Percentiles rank a stretch among this genome's conserved stretches.
Evolutionary conservation across 2,113 vertebrate species (phyloP).

Genomic region (Gallinago undulata): DNA sequence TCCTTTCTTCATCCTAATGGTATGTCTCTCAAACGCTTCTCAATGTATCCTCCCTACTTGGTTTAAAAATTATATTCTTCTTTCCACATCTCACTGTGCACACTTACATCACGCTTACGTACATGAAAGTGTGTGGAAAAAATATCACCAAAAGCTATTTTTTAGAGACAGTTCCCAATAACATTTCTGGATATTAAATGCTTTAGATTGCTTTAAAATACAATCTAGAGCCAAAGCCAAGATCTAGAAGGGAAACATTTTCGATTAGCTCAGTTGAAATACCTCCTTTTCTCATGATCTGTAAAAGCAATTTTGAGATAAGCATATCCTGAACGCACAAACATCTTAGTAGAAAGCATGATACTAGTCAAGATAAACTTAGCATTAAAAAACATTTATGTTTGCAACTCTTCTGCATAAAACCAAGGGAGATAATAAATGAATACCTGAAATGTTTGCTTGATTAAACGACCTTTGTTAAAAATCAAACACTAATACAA

Average conservation of each 20-base stretch:
- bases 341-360: neutral
- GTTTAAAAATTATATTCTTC: neutral
- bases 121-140: neutral
- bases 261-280: neutral
- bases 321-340: constrained; percentile 15
- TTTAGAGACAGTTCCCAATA: neutral
- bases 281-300: constrained; percentile 3
- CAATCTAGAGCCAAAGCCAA: neutral
- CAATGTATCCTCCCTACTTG: neutral
- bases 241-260: constrained; percentile 31
- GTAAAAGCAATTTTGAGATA: constrained; percentile 49
- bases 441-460: constrained; percentile 29
- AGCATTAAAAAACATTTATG: constrained; percentile 14
- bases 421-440: neutral
- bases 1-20: neutral
- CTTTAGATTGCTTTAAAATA: neutral
- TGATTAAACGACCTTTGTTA: neutral
- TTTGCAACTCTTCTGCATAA: constrained; percentile 6
- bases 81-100: neutral
- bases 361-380: constrained; percentile 16
- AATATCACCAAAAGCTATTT: neutral
- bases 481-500: neutral
- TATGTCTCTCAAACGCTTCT: neutral
- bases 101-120: neutral
- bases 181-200: neutral